Evolutionary conservation across 2,888 invertebrate species (phyloP).

Genomic region (Morpho deidamia): DNA sequence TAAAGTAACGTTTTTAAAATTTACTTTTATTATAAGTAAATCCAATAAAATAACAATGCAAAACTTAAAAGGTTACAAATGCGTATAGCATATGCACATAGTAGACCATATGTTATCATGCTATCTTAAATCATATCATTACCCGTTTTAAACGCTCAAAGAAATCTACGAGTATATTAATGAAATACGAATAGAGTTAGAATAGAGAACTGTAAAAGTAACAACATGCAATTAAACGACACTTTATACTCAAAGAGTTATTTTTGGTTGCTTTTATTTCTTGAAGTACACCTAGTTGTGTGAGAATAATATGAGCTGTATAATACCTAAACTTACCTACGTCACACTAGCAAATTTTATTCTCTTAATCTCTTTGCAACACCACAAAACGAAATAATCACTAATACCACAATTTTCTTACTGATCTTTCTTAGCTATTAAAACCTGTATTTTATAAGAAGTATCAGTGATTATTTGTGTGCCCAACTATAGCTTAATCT

Average conservation of each 20-base stretch:
- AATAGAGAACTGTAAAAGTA: conserved; percentile 59
- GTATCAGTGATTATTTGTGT: too few species aligned
- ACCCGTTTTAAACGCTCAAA: conserved; percentile 7
- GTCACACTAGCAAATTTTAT: conserved; percentile 39
- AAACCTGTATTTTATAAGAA: too few species aligned
- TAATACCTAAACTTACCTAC: conserved; percentile 33
- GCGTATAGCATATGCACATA: too few species aligned
- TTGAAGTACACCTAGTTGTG: conserved; percentile 43
- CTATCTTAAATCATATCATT: not conserved
- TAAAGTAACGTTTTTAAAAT: too few species aligned
- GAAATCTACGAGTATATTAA: conserved; percentile 47
- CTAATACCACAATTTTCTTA: too few species aligned
- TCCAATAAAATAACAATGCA: too few species aligned
- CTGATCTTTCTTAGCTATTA: too few species aligned
- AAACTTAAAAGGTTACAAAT: too few species aligned
- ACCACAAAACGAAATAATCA: too few species aligned
- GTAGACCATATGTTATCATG: too few species aligned
- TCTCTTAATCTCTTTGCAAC: not conserved
- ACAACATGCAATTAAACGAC: conserved; percentile 70
- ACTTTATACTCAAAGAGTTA: conserved; percentile 67
- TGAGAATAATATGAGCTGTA: conserved; percentile 52
- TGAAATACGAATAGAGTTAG: conserved; percentile 57
- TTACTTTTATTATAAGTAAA: too few species aligned
- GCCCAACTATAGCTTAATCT: too few species aligned
- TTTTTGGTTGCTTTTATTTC: conserved; percentile 58